Evolutionary conservation across 2,797 vertebrate genomes (phyloP), one percentile per base, ranked within the genome.

Genomic region (Strix occidentalis): DNA sequence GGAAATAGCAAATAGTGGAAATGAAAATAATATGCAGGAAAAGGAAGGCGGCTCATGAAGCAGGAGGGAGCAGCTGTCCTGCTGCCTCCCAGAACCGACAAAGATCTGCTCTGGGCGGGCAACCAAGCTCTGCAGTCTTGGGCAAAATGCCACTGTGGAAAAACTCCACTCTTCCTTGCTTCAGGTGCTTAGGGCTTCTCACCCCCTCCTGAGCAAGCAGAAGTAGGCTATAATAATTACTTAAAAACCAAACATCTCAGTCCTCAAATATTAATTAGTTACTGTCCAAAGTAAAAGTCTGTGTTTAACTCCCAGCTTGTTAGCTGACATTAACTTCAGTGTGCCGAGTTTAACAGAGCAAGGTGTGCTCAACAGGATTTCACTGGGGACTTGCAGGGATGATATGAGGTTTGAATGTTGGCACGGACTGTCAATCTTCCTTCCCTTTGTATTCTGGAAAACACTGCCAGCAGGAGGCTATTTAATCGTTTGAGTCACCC

Each of bases 391-490:
- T 83, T 80, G 33, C 84, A 80, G 56, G 72, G 51, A 8, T 43
- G 68, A 23, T 74, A 35, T 33, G 8, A 83, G 50, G 69, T n/a
- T 81, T 65, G 8, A n/a, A 9, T 26, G 72, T 51, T 2, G 0
- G 16, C 21, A 13, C 1, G 4, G 70, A 33, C 70, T 63, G 51
- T 56, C 80, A 54, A 0, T 79, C 69, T 50, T 56, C 75, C 69
- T 50, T 56, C 75, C 58, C 68, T 68, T 39, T 80, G 58, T 64
- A 48, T 50, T 70, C 48, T 33, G n/a, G 19, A 45, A 57, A 85
- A 87, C 71, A 66, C 0, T 0, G 56, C 25, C 74, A 86, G 18
- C 0, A 0, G 58, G 26, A 4, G 5, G 39, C 9, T 1, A 13
- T 66, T 81, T 68, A 31, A 60, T 79, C 0, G 0, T 39, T 57